Conservation (phyloP, 2,888 invertebrate species). For the Ctenicera cuprea region DNA sequence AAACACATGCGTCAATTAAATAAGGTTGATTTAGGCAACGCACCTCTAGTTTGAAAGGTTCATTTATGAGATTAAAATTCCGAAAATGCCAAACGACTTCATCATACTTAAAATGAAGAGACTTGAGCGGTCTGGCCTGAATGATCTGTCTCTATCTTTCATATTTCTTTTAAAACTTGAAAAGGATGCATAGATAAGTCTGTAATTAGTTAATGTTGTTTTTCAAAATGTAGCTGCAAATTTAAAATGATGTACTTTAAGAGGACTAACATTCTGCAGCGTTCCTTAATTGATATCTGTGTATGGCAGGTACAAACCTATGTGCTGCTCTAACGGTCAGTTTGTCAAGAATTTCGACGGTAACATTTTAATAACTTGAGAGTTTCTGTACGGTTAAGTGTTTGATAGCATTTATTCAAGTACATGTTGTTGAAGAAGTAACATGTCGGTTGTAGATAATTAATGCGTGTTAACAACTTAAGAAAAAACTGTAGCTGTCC, state of each 20-base stretch:
- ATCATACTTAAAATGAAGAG: too few relatives aligned
- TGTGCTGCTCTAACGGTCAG: slow-evolving; percentile 24
- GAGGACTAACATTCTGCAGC: slow-evolving; percentile 12
- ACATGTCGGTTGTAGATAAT: not conserved
- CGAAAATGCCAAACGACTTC: too few relatives aligned
- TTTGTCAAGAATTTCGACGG: slow-evolving; percentile 26
- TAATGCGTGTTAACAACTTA: not conserved
- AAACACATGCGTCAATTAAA: too few relatives aligned
- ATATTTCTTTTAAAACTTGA: not conserved
- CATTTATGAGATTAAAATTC: too few relatives aligned
- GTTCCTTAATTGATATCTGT: slow-evolving; percentile 25
- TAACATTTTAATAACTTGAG: slow-evolving; percentile 24
- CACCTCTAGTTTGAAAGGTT: too few relatives aligned
- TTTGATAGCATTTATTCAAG: slow-evolving; percentile 2
- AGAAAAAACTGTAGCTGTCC: not conserved
- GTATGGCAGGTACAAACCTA: slow-evolving; percentile 16
- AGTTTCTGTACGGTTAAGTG: not conserved
- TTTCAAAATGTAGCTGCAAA: slow-evolving; percentile 7
- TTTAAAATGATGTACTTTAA: slow-evolving; percentile 7
- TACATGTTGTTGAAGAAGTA: not conserved
- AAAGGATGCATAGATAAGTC: not conserved
- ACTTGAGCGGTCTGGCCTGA: too few relatives aligned
- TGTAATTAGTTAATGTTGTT: slow-evolving; percentile 5
- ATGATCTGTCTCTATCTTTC: too few relatives aligned
- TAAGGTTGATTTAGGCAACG: too few relatives aligned